phyloP scores from a whole-genome alignment of 2,888 invertebrate genomes.

The Auanema sp. region DNA sequence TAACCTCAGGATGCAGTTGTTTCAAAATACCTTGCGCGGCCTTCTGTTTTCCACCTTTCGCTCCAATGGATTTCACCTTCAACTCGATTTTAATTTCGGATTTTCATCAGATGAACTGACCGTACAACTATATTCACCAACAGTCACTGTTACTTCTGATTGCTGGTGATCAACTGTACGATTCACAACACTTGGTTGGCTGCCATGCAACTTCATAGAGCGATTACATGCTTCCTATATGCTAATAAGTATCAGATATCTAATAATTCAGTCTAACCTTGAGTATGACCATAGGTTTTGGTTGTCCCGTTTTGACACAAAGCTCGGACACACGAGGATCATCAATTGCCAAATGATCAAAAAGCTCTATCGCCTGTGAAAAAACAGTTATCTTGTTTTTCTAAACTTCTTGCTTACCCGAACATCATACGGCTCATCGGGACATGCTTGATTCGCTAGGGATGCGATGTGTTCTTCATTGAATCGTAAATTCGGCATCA shows the following conservation, averaged over 20 bases:
- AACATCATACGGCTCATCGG: conserved; percentile 1
- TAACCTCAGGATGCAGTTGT: conserved; percentile 78
- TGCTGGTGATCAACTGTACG: conserved; percentile 76
- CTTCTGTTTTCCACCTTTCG: conserved; percentile 92
- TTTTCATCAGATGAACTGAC: neutral
- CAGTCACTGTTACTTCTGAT: conserved; percentile 90
- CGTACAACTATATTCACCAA: conserved; percentile 70
- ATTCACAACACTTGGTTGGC: conserved; percentile 74
- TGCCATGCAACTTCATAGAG: conserved; percentile 69
- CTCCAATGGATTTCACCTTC: conserved; percentile 82
- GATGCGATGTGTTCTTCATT: conserved; percentile 20
- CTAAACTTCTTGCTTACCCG: neutral
- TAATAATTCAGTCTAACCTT: too few species aligned
- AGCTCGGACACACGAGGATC: conserved; percentile 81
- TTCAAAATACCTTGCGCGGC: conserved; percentile 92
- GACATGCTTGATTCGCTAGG: neutral
- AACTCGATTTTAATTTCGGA: too few species aligned
- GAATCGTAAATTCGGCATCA: conserved; percentile 52
- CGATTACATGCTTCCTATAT: conserved; percentile 18
- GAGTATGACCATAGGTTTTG: conserved; percentile 88
- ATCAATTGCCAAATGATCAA: conserved; percentile 85
- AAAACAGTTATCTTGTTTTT: conserved; percentile 5
- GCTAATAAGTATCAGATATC: too few species aligned
- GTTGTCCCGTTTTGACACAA: conserved; percentile 92
- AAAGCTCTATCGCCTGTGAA: conserved; percentile 43